Conservation (phyloP, 53 echinoderm and acorn worm species). For the Hippasteria phrygiana region DNA sequence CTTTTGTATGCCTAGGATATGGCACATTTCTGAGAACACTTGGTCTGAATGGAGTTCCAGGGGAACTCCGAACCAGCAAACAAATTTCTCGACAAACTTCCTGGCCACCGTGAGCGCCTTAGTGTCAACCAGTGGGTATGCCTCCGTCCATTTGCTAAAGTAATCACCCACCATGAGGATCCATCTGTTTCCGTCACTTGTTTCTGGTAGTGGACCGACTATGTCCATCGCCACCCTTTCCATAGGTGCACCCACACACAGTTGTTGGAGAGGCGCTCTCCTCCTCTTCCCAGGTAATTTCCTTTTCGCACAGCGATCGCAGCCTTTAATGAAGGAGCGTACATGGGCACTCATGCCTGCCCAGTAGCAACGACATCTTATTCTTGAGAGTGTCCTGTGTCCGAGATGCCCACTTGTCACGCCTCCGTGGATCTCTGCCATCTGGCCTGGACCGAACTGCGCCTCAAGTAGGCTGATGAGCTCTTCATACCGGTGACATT, state of each 20-base stretch:
- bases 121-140: constrained; percentile 50
- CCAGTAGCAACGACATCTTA: too few species aligned
- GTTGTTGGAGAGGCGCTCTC: constrained; percentile 54
- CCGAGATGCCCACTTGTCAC: too few species aligned
- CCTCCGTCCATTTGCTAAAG: constrained; percentile 64
- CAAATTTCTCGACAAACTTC: constrained; percentile 56
- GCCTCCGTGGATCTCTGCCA: too few species aligned
- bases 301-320: constrained; percentile 60
- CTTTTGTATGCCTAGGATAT: constrained; percentile 44
- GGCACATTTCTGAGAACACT: constrained; percentile 57
- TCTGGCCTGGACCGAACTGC: constrained; percentile 1
- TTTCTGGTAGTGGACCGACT: constrained; percentile 49
- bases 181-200: constrained; percentile 39
- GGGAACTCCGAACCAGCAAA: constrained; percentile 56
- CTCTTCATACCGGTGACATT: not conserved
- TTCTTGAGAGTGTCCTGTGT: too few species aligned
- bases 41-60: constrained; percentile 57
- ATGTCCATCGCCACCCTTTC: constrained; percentile 70
- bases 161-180: constrained; percentile 65
- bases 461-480: not conserved
- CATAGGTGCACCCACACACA: constrained; percentile 30
- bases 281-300: constrained; percentile 43
- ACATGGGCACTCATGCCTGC: too few species aligned
- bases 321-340: too few species aligned
- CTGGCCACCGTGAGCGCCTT: constrained; percentile 44